phyloP scores from a whole-genome alignment of 1,140 invertebrate genomes.

The Philopotamus ludificatus region DNA sequence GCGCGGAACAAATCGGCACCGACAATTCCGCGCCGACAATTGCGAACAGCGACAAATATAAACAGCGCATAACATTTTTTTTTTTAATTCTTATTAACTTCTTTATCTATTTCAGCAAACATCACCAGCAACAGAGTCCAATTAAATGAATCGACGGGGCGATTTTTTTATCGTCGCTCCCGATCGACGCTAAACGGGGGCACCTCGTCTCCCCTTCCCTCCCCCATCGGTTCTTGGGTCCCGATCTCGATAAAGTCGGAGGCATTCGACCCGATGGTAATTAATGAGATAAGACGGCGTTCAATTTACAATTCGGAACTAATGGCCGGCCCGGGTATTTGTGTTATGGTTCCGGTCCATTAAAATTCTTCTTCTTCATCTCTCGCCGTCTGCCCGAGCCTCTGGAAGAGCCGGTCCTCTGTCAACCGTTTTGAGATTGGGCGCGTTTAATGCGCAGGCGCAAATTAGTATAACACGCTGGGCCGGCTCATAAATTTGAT shows the following conservation, averaged over 20 bases:
- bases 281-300: background rate
- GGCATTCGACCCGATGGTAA: background rate
- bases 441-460: background rate
- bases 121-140: background rate
- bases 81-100: no score
- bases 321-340: constrained; percentile 8
- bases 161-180: background rate
- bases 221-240: background rate
- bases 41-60: background rate
- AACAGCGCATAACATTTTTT: no score
- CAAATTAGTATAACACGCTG: background rate
- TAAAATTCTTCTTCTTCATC: constrained; percentile 12
- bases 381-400: background rate
- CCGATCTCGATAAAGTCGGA: background rate
- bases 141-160: constrained; percentile 13
- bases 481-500: background rate
- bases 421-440: background rate
- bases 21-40: background rate
- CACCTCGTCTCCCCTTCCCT: background rate
- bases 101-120: no score
- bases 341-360: constrained; percentile 14
- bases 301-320: constrained; percentile 20
- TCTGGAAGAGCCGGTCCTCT: background rate
- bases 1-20: no score
- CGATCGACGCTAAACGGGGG: background rate